Conservation (phyloP, 2,888 invertebrate genomes). For the Apotomis betuletana region DNA sequence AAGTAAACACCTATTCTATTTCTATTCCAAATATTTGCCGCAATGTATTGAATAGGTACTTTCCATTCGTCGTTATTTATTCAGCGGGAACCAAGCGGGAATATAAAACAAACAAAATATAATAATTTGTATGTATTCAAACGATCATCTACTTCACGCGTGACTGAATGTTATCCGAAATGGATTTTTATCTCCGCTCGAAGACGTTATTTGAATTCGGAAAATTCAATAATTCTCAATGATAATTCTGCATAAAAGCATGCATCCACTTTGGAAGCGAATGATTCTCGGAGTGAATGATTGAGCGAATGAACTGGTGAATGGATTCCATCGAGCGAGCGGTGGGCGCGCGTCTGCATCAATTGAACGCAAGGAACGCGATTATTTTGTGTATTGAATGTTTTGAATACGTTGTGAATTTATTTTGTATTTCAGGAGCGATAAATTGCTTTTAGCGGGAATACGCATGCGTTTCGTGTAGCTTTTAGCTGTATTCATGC, state of each 20-base stretch:
- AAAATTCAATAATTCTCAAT: constrained; percentile 75
- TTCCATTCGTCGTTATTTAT: constrained; percentile 16
- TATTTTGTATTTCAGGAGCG: constrained; percentile 50
- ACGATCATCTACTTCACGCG: constrained; percentile 10
- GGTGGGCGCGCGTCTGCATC: constrained; percentile 55
- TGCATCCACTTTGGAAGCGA: constrained; percentile 63
- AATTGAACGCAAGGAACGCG: constrained; percentile 58
- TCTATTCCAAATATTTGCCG: constrained; percentile 13
- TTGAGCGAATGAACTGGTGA: constrained; percentile 67
- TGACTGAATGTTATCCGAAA: constrained; percentile 60
- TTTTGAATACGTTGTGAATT: constrained; percentile 51
- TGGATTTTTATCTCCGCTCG: constrained; percentile 61
- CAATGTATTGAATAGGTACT: constrained; percentile 13
- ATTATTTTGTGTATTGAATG: constrained; percentile 64
- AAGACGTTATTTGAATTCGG: constrained; percentile 62
- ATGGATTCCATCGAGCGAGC: constrained; percentile 61
- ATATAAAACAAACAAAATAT: constrained; percentile 26
- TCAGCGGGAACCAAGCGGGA: constrained; percentile 9
- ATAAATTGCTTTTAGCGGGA: constrained; percentile 13
- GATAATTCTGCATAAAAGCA: constrained; percentile 72
- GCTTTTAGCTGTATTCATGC: neutral
- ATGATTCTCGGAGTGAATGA: constrained; percentile 58
- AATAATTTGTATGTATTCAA: constrained; percentile 22
- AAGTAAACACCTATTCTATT: constrained; percentile 9
- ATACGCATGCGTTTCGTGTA: neutral